Conservation (phyloP, 92 coral and sea anemone species). For the Meandrina meandrites region DNA sequence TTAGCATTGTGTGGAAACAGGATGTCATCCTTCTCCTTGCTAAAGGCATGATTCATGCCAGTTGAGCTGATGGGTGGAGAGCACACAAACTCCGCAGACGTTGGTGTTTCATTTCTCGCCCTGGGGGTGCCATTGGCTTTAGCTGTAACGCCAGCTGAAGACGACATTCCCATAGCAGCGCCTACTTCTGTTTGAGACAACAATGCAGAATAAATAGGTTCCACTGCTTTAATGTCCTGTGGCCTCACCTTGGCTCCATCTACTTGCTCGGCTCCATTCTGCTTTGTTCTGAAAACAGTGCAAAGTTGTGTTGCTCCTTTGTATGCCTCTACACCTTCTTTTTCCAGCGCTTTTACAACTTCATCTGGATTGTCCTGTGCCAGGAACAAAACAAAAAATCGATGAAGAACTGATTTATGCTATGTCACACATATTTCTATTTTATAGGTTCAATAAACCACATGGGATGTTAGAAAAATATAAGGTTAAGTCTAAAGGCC, state of each 20-base stretch:
- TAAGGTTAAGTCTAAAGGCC: not conserved
- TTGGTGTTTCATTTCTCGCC: not conserved
- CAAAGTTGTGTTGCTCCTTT: slow-evolving; percentile 93
- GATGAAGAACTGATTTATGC: not conserved
- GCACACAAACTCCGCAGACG: slow-evolving; percentile 32
- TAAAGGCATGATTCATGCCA: not conserved
- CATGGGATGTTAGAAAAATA: not conserved
- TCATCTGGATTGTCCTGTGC: slow-evolving; percentile 86
- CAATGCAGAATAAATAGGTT: not conserved
- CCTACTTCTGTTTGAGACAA: slow-evolving; percentile 48
- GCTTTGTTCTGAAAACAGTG: slow-evolving; percentile 72
- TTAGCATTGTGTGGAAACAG: slow-evolving; percentile 96
- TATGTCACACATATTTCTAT: not conserved
- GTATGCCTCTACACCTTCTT: slow-evolving; percentile 87
- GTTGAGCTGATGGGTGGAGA: slow-evolving; percentile 3
- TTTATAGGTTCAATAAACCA: not conserved
- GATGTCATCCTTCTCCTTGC: slow-evolving; percentile 49
- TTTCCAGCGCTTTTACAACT: slow-evolving; percentile 75
- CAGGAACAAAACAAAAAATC: not conserved
- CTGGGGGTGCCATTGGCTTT: not conserved
- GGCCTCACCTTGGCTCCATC: slow-evolving; percentile 9
- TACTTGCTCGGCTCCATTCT: not conserved
- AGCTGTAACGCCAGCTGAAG: slow-evolving; percentile 8
- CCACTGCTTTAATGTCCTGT: not conserved
- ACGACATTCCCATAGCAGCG: slow-evolving; percentile 44